These are phyloP conservation scores for Subanguina moxae DNA, from an alignment of 1,140 invertebrate species.

Conservation along the genomic window DNA sequence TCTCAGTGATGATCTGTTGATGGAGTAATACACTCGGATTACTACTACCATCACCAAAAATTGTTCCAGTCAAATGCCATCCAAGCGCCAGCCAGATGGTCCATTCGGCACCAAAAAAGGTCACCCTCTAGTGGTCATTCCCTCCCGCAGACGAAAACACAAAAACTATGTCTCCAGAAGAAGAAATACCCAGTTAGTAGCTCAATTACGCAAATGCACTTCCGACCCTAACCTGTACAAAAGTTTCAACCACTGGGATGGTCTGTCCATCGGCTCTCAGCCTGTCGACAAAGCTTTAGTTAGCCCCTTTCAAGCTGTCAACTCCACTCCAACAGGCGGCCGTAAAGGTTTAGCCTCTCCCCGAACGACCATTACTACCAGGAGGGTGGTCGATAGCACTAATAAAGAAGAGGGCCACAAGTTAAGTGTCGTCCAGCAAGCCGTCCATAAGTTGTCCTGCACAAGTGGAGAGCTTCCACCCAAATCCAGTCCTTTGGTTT, in stretches of 20 bases:
- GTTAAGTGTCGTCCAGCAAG: not conserved
- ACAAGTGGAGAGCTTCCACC: not conserved
- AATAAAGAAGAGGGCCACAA: too few relatives aligned
- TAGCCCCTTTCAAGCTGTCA: too few relatives aligned
- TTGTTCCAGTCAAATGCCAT: not conserved
- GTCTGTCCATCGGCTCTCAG: too few relatives aligned
- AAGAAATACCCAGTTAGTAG: slow-evolving; percentile 22
- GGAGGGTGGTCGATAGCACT: too few relatives aligned
- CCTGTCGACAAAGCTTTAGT: too few relatives aligned
- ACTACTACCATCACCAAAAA: not conserved
- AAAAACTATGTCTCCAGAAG: slow-evolving; percentile 49
- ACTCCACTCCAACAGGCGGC: too few relatives aligned
- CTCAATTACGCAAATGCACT: slow-evolving; percentile 30
- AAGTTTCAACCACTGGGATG: slow-evolving; percentile 39
- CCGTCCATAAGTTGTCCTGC: slow-evolving; percentile 5
- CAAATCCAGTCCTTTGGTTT: slow-evolving; percentile 1
- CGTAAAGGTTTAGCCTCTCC: too few relatives aligned
- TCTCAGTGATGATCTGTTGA: too few relatives aligned
- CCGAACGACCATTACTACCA: too few relatives aligned
- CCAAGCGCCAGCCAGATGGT: slow-evolving; percentile 1
- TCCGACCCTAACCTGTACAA: slow-evolving; percentile 42
- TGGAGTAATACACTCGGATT: not conserved
- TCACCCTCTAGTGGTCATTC: slow-evolving; percentile 40
- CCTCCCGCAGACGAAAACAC: slow-evolving; percentile 40
- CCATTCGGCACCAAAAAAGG: slow-evolving; percentile 31